Conservation (phyloP, 2,888 invertebrate genomes). For the Mythimna albipuncta region DNA sequence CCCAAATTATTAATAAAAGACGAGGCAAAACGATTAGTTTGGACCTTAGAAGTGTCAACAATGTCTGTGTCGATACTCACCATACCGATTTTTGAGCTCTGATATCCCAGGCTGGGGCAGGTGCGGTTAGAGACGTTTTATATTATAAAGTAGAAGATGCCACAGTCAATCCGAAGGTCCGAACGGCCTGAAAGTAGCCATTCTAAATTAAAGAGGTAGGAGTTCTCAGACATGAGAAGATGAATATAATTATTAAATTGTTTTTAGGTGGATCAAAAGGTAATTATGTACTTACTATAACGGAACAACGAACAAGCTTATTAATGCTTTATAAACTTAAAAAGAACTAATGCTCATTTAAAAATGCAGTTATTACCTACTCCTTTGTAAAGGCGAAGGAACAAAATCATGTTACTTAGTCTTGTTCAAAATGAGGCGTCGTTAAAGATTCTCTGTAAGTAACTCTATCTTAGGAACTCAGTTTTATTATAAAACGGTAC, state of each 20-base stretch:
- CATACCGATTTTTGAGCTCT: too few relatives aligned
- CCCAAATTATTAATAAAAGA: too few relatives aligned
- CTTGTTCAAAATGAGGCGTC: conserved; percentile 64
- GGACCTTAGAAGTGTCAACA: too few relatives aligned
- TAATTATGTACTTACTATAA: neutral
- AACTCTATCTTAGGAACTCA: conserved; percentile 64
- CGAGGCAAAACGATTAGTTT: too few relatives aligned
- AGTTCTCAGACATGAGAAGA: neutral
- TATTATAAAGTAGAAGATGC: too few relatives aligned
- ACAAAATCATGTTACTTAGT: conserved; percentile 42
- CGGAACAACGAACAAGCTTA: too few relatives aligned
- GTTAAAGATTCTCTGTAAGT: conserved; percentile 71
- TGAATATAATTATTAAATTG: neutral
- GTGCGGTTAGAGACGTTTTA: too few relatives aligned
- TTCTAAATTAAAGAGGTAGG: too few relatives aligned
- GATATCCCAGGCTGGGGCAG: too few relatives aligned
- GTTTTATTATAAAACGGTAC: conserved; percentile 54
- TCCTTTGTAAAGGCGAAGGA: conserved; percentile 6
- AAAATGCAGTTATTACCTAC: neutral
- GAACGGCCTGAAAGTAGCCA: too few relatives aligned
- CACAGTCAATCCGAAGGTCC: neutral
- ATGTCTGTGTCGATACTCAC: too few relatives aligned
- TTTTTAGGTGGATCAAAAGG: neutral
- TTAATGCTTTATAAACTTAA: neutral
- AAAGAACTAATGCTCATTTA: neutral